Evolutionary conservation across 2,797 vertebrate species (phyloP).

Genomic region (Crenichthys baileyi): DNA sequence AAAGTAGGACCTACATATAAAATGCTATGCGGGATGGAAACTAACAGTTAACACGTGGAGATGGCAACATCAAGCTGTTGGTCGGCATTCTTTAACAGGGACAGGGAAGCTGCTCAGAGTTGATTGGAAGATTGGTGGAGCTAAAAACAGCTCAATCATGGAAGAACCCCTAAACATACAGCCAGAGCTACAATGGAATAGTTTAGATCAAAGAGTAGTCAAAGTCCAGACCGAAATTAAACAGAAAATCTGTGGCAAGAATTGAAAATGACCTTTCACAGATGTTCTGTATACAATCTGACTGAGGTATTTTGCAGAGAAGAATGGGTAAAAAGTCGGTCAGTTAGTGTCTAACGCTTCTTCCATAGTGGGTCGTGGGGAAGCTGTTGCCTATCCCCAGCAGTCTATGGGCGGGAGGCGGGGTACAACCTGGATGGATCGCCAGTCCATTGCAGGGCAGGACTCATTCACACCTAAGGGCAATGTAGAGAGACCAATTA

Average conservation of each 20-base stretch:
- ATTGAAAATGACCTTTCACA: neutral
- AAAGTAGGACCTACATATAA: neutral
- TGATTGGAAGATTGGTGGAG: neutral
- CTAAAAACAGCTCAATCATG: neutral
- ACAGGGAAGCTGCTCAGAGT: neutral
- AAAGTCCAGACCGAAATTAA: neutral
- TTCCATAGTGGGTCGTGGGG: too few relatives aligned
- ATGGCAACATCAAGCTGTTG: neutral
- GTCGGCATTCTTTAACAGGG: neutral
- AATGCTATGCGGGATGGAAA: neutral
- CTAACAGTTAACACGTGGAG: neutral
- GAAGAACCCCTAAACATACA: neutral
- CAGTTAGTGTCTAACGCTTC: too few relatives aligned
- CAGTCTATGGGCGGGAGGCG: too few relatives aligned
- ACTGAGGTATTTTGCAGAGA: neutral
- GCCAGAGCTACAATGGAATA: neutral
- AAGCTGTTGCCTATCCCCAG: too few relatives aligned
- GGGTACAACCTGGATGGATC: too few relatives aligned
- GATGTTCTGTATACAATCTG: neutral
- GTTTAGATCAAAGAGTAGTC: neutral
- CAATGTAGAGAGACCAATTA: too few relatives aligned
- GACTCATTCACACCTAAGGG: too few relatives aligned
- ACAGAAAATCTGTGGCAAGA: too few relatives aligned
- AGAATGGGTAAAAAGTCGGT: neutral
- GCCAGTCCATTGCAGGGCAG: too few relatives aligned